Conservation (phyloP, 2,797 vertebrate genomes). For the Etheostoma nigrum region DNA sequence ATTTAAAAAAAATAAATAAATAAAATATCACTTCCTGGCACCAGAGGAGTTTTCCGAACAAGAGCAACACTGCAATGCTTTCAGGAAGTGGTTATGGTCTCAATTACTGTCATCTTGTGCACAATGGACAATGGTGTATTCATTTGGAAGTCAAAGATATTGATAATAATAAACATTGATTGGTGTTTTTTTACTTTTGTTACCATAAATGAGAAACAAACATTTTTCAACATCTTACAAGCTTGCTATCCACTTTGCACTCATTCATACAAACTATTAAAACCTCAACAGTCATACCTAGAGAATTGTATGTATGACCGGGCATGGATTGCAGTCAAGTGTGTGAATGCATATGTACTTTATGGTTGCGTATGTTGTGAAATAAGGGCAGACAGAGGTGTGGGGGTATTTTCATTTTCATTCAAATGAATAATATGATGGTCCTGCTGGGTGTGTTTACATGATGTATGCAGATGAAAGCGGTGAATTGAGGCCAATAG, state of each 20-base stretch:
- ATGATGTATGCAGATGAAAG: slow-evolving; percentile 73
- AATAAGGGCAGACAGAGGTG: slow-evolving; percentile 41
- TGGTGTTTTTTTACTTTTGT: background rate
- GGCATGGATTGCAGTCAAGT: background rate
- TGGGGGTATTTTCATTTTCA: no score
- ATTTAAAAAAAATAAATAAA: no score
- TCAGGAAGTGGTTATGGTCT: background rate
- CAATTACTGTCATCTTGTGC: slow-evolving; percentile 8
- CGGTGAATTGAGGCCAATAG: slow-evolving; percentile 57
- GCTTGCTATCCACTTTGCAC: background rate
- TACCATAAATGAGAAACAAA: background rate
- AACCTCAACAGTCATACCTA: background rate
- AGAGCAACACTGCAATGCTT: slow-evolving; percentile 21
- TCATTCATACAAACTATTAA: slow-evolving; percentile 11
- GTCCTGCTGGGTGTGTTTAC: slow-evolving; percentile 70
- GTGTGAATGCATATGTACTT: slow-evolving; percentile 5
- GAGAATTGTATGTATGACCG: background rate
- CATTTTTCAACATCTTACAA: background rate
- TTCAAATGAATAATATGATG: no score
- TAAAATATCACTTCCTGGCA: slow-evolving; percentile 20
- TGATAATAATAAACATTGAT: background rate
- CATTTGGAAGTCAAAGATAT: background rate
- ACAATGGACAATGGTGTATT: slow-evolving; percentile 1
- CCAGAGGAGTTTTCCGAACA: slow-evolving; percentile 20
- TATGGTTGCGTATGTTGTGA: slow-evolving; percentile 20